Conservation (phyloP, 1,140 invertebrate genomes). For the Olivierus martensii region DNA sequence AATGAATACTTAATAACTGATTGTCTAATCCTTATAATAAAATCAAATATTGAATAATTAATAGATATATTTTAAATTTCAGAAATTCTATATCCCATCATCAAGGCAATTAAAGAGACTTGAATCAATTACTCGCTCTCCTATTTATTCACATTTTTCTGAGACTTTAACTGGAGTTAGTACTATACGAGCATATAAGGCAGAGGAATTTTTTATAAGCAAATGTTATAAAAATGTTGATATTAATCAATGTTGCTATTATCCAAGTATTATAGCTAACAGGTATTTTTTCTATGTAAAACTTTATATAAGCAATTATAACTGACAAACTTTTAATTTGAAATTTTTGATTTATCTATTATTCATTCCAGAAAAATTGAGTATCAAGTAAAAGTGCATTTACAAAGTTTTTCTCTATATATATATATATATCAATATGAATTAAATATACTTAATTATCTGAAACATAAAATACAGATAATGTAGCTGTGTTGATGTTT, state of each 20-base stretch:
- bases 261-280: slow-evolving; percentile 23
- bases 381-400: too few species aligned
- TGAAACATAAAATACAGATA: too few species aligned
- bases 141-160: slow-evolving; percentile 41
- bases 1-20: too few species aligned
- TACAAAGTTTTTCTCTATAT: too few species aligned
- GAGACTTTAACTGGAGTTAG: slow-evolving; percentile 39
- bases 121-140: slow-evolving; percentile 39
- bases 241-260: slow-evolving; percentile 34
- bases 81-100: slow-evolving; percentile 35
- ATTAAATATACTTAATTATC: too few species aligned
- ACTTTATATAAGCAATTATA: too few species aligned
- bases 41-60: too few species aligned
- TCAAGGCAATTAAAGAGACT: slow-evolving; percentile 40
- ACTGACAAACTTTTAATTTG: too few species aligned
- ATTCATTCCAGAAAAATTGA: not conserved
- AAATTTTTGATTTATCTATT: too few species aligned
- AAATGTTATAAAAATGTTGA: slow-evolving; percentile 34
- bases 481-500: too few species aligned
- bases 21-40: too few species aligned
- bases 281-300: slow-evolving; percentile 19
- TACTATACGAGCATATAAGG: slow-evolving; percentile 41
- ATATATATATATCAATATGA: not conserved
- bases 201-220: slow-evolving; percentile 32
- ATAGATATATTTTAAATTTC: slow-evolving; percentile 19